Evolutionary conservation across 1,140 invertebrate genomes (phyloP).

Genomic region (Helicoverpa armigera): DNA sequence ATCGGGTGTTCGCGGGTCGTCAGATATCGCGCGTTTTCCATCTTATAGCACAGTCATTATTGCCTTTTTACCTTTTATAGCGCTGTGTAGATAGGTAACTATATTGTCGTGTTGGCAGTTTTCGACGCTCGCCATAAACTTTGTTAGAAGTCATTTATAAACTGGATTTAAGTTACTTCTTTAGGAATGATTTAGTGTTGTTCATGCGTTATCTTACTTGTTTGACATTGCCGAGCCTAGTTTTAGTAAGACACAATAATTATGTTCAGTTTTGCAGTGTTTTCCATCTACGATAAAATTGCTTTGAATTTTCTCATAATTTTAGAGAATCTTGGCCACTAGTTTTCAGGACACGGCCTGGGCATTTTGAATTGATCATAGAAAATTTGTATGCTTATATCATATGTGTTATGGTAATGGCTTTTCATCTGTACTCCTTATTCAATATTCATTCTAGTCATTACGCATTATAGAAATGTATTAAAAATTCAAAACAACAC

Average conservation of each 20-base stretch:
- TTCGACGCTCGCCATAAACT: slow-evolving; percentile 29
- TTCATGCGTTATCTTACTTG: slow-evolving; percentile 21
- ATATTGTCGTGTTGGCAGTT: slow-evolving; percentile 18
- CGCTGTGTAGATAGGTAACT: slow-evolving; percentile 13
- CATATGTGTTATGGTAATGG: neutral
- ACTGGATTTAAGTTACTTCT: slow-evolving; percentile 34
- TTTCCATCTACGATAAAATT: neutral
- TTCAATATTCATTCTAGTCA: neutral
- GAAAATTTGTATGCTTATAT: neutral
- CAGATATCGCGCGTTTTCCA: slow-evolving; percentile 44
- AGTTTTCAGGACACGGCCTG: neutral
- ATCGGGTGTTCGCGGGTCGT: slow-evolving; percentile 44
- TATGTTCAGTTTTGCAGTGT: neutral
- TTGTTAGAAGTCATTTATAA: slow-evolving; percentile 36
- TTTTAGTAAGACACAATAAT: slow-evolving; percentile 13
- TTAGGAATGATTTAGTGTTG: slow-evolving; percentile 30
- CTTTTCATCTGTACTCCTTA: neutral
- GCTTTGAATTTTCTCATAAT: slow-evolving; percentile 1
- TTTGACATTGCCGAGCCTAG: slow-evolving; percentile 19
- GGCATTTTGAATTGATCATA: neutral
- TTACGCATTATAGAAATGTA: slow-evolving; percentile 26
- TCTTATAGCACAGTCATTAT: slow-evolving; percentile 44
- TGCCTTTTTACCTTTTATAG: slow-evolving; percentile 46
- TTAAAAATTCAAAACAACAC: slow-evolving; percentile 35
- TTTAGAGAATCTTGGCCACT: slow-evolving; percentile 4